These are phyloP conservation scores for Andrena fulva DNA, from an alignment of 2,888 invertebrate genomes.

Conservation along the genomic window DNA sequence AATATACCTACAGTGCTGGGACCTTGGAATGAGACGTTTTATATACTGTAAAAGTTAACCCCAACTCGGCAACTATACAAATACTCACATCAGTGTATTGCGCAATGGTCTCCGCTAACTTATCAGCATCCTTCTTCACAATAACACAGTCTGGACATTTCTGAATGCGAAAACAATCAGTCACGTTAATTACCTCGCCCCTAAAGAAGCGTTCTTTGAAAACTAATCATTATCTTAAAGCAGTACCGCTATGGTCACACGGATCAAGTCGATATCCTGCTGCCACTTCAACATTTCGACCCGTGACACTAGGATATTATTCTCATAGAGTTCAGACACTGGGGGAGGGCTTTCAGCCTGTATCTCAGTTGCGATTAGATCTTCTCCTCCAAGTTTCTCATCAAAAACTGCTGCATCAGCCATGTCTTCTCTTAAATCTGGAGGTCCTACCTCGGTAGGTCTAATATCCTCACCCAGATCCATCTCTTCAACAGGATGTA, in stretches of 20 bases:
- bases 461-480: neutral
- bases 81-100: constrained; percentile 57
- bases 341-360: too few species aligned
- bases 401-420: too few species aligned
- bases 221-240: neutral
- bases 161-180: constrained; percentile 45
- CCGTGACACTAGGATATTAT: constrained; percentile 42
- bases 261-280: constrained; percentile 44
- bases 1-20: too few species aligned
- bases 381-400: too few species aligned
- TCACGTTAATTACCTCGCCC: neutral
- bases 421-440: neutral
- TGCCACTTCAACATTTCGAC: constrained; percentile 62
- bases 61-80: neutral
- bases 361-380: too few species aligned
- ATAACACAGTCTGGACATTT: constrained; percentile 58
- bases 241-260: constrained; percentile 50
- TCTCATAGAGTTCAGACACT: constrained; percentile 9
- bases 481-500: neutral
- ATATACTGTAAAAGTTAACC: too few species aligned
- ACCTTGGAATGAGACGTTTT: too few species aligned
- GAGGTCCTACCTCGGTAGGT: neutral
- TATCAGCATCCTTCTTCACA: constrained; percentile 50
- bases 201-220: neutral
- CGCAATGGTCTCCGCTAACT: constrained; percentile 56